Base-by-base conservation (phyloP, 2,113 vertebrate genomes). In the Colossoma macropomum region DNA sequence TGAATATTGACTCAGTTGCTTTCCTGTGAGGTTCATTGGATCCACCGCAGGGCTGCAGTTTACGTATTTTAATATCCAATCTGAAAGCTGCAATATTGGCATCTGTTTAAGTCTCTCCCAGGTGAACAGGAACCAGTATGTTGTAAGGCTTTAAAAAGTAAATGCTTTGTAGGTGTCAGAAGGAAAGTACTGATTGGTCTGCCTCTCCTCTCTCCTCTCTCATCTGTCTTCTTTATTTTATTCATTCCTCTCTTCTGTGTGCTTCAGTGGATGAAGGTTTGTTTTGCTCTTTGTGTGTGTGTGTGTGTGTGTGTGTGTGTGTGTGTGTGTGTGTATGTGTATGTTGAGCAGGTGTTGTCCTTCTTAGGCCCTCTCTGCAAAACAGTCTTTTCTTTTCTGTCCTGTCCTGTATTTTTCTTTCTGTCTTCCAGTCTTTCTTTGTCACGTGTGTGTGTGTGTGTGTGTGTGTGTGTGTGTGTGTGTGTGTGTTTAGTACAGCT, bases 231-330 rank as follows among this genome's bases (percentile, higher is more conserved):
- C 23, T 62, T 62, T 62, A 6, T 4, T 62, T 62, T 34, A 52
- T 69, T 68, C 45, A 4, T 54, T 65, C 74, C 21, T 41, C 21
- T 9, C 10, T 41, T 41, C 21, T 50, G 11, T 76, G 48, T 16
- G 50, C 32, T 71, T 82, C 45, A 54, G 45, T 59, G 66, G 73
- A 19, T 60, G 45, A 66, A 66, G 32, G 25, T 66, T 75, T 52
- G 45, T 81, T 52, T 68, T 68, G 60, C 60, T 82, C 23, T 68
- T 48, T 75, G 80, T 27, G 38, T 48, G 65, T 70, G 62, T 60
- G 73, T 34, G 62, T 78, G 75, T 48, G 76, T 63, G 75, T 77
- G 59, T 76, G 74, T 41, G 32, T 59, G 62, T 68, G 41, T 60
- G 73, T n/a, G 41, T 66, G 59, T 48, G 76, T 77, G 75, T 62